Base-by-base conservation (phyloP, 2,113 vertebrate species). In the Nematolebias whitei region DNA sequence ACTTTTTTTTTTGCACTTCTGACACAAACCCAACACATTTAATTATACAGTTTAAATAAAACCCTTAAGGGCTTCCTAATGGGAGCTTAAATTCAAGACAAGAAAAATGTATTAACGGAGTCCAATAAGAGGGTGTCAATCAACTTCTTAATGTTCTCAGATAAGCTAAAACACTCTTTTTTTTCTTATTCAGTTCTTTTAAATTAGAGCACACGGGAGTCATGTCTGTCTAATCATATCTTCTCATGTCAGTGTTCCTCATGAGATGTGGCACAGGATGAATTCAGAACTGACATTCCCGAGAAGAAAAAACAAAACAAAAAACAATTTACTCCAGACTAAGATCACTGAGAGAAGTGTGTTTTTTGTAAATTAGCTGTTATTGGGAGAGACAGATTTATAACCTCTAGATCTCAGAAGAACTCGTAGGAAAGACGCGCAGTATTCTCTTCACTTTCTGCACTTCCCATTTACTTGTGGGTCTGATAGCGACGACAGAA, bases 231-330 rank as follows among this genome's bases (percentile, higher is more conserved):
- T 45, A 57, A 79, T 87, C 75, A 12, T 39, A 82, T 82, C 63
- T 19, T 56, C 56, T 43, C 57, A 68, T 50, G 80, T 81, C 69
- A 50, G 70, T 55, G 72, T 72, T 66, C 69, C 80, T 85, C 79
- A n/a, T n/a, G n/a, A n/a, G n/a, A n/a, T n/a, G n/a, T n/a, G n/a
- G n/a, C n/a, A 55, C 71, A 66, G 77, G 67, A 62, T 68, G 65
- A 84, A 89, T 84, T 77, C 58, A 59, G 65, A 22, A n/a, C 54
- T 32, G 19, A 20, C 78, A 80, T 82, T 85, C 80, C 82, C 67
- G 20, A 56, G 47, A 53, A 18, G 51, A 68, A 82, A 83, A 15
- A 77, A 62, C 64, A 62, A 61, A 68, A 82, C 82, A 15, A 77
- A 62, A 63, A 62, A 61, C 75, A 53, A 35, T 59, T 66, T 76